These are phyloP conservation scores for Psammodynastes pulverulentus DNA, from an alignment of 2,113 vertebrate genomes.

Conservation along the genomic window DNA sequence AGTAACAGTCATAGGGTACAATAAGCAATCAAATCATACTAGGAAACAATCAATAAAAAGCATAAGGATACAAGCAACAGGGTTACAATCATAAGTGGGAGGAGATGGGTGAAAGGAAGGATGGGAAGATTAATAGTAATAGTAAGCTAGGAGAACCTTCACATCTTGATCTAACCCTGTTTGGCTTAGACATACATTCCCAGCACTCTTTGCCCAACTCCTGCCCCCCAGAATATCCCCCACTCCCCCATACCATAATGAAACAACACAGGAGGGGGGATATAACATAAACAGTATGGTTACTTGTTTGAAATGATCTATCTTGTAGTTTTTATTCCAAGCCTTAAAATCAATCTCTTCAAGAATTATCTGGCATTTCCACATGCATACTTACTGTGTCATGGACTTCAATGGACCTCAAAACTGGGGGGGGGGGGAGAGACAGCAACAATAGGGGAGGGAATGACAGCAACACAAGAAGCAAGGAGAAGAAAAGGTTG, in stretches of 20 bases:
- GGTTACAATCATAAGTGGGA: too few relatives aligned
- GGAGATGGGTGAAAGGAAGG: too few relatives aligned
- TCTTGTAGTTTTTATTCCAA: not conserved
- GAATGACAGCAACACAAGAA: not conserved
- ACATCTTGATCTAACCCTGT: not conserved
- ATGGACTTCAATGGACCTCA: not conserved
- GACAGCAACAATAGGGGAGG: accelerated
- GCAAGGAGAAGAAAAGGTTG: not conserved
- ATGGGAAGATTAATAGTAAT: too few relatives aligned
- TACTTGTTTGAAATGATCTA: not conserved
- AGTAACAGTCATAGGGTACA: too few relatives aligned
- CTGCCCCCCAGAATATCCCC: not conserved
- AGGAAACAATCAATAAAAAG: too few relatives aligned
- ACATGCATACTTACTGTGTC: not conserved
- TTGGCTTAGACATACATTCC: not conserved
- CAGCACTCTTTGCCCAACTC: not conserved
- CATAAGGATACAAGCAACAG: too few relatives aligned
- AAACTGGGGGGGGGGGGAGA: not conserved
- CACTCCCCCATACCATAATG: not conserved
- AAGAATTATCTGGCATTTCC: not conserved
- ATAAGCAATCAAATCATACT: too few relatives aligned
- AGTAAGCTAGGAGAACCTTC: not conserved
- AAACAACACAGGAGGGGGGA: not conserved
- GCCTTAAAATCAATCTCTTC: not conserved
- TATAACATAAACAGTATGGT: not conserved